These are phyloP conservation scores for Seira sanloemensis DNA, from an alignment of 2,888 invertebrate species.

Conservation along the genomic window DNA sequence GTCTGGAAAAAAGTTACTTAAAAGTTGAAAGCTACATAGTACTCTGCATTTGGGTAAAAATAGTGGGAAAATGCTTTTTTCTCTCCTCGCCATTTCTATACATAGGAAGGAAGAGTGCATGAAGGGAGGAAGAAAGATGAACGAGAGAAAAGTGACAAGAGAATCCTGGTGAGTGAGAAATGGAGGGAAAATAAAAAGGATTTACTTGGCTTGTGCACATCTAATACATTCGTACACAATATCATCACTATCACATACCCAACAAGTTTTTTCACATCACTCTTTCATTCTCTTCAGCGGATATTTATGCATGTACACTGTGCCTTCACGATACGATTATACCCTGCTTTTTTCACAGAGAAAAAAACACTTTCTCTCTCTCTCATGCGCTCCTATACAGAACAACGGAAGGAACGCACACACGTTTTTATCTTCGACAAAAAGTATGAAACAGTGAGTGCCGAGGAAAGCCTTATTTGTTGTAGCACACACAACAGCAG, in stretches of 20 bases:
- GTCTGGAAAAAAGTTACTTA: neutral
- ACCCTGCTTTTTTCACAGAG: neutral
- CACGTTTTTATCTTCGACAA: neutral
- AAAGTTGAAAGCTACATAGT: neutral
- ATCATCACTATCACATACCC: constrained; percentile 30
- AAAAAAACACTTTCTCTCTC: no score
- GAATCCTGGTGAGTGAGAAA: constrained; percentile 65
- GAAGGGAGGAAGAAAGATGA: constrained; percentile 45
- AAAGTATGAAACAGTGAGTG: neutral
- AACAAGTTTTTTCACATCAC: neutral
- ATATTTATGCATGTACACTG: constrained; percentile 1
- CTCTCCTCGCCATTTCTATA: constrained; percentile 50
- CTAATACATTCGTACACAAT: constrained; percentile 25
- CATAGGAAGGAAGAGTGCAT: constrained; percentile 43
- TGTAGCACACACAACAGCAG: constrained; percentile 6
- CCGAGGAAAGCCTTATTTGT: constrained; percentile 15
- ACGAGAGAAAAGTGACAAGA: constrained; percentile 65
- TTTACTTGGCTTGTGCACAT: constrained; percentile 51
- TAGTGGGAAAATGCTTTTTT: constrained; percentile 56
- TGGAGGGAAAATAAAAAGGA: constrained; percentile 65
- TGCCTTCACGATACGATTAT: neutral
- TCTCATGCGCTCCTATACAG: neutral
- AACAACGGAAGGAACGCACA: neutral
- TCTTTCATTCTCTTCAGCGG: neutral
- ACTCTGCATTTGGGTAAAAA: constrained; percentile 33